Evolutionary conservation across 2,113 vertebrate genomes (phyloP).

Genomic region (Vidua macroura): DNA sequence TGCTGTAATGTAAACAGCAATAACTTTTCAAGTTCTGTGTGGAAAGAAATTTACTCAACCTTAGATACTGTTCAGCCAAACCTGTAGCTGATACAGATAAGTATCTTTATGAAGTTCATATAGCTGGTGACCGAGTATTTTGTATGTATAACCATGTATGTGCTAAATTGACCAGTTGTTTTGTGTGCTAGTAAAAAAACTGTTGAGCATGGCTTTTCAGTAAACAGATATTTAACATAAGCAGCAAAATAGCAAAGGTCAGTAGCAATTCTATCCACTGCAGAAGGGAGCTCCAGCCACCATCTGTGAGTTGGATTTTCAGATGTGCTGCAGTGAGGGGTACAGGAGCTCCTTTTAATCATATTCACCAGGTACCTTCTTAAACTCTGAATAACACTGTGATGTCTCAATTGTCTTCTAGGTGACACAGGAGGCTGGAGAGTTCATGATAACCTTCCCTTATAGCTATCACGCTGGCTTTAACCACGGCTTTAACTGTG

Average conservation of each 20-base stretch:
- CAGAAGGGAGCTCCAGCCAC: not conserved
- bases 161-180: not conserved
- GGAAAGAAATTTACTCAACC: not conserved
- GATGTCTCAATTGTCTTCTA: constrained; percentile 51
- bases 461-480: constrained; percentile 97
- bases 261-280: not conserved
- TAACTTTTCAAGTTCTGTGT: not conserved
- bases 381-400: not conserved
- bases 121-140: not conserved
- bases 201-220: not conserved
- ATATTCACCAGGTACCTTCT: not conserved
- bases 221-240: not conserved
- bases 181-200: not conserved
- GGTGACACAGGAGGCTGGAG: constrained; percentile 93
- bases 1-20: not conserved
- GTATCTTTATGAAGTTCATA: not conserved
- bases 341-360: not conserved
- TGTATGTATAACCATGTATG: not conserved
- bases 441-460: constrained; percentile 97
- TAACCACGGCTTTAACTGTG: constrained; percentile 99
- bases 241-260: not conserved
- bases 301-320: not conserved
- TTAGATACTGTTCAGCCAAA: not conserved
- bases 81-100: not conserved
- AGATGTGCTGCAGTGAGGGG: fast-evolving